These are phyloP conservation scores for Psittacus erithacus DNA, from an alignment of 2,113 vertebrate species.

Conservation along the genomic window DNA sequence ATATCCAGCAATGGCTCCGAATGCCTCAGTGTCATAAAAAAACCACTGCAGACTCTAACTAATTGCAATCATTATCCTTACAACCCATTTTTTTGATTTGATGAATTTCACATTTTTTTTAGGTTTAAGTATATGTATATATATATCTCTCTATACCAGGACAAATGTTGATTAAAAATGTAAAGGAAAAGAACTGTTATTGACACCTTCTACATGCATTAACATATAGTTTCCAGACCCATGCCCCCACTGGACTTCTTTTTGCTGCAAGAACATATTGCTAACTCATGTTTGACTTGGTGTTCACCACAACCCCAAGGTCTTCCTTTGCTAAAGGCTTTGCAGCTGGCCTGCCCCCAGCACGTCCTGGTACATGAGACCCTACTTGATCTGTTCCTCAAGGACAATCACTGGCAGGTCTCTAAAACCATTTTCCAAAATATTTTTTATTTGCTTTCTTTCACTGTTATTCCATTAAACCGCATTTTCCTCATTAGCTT, in stretches of 20 bases:
- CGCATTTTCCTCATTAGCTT: not conserved
- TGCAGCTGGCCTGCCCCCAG: not conserved
- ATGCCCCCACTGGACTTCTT: not conserved
- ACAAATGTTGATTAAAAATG: not conserved
- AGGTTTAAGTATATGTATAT: not conserved
- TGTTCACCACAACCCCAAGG: not conserved
- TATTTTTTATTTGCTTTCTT: not conserved
- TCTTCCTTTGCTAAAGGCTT: not conserved
- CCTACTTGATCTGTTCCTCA: not conserved
- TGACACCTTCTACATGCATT: not conserved
- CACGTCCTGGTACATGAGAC: not conserved
- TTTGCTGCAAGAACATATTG: not conserved
- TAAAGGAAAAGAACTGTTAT: not conserved
- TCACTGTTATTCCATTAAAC: not conserved
- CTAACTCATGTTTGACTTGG: not conserved
- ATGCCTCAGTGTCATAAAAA: slow-evolving; percentile 15
- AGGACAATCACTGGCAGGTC: not conserved
- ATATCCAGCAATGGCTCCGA: not conserved
- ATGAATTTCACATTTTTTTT: not conserved
- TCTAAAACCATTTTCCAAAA: not conserved
- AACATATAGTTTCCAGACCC: not conserved
- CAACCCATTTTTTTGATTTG: not conserved
- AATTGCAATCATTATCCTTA: not conserved
- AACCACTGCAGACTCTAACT: not conserved
- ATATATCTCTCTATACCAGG: no score